These are phyloP conservation scores for Bucorvus abyssinicus DNA, from an alignment of 2,797 vertebrate genomes.

Conservation along the genomic window DNA sequence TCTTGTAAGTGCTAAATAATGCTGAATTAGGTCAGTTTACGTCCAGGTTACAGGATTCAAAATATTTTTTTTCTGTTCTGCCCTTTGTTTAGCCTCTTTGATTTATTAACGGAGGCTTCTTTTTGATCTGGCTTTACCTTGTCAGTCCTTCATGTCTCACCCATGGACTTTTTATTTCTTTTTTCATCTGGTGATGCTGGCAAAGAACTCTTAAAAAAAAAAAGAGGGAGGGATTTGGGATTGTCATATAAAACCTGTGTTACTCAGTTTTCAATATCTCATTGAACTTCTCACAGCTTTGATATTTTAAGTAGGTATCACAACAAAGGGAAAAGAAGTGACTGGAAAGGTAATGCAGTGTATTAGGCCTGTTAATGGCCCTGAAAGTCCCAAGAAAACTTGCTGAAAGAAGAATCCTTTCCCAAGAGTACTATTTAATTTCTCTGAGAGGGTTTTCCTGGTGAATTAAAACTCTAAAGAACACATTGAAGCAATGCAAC, in stretches of 20 bases:
- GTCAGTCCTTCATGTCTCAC: conserved; percentile 82
- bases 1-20: conserved; percentile 1
- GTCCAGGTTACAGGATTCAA: conserved; percentile 69
- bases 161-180: conserved; percentile 80
- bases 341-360: conserved; percentile 78
- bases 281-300: conserved; percentile 86
- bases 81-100: conserved; percentile 79
- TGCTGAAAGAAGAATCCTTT: conserved; percentile 74
- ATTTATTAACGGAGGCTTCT: conserved; percentile 80
- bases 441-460: conserved; percentile 76
- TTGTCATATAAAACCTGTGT: conserved; percentile 89
- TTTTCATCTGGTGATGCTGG: conserved; percentile 79
- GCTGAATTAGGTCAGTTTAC: conserved; percentile 56
- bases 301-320: conserved; percentile 92
- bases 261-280: conserved; percentile 92
- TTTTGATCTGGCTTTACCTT: conserved; percentile 83
- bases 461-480: conserved; percentile 66
- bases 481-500: conserved; percentile 26
- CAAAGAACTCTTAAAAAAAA: conserved; percentile 55
- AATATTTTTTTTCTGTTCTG: conserved; percentile 56
- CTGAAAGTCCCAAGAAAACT: conserved; percentile 69
- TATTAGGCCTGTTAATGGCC: conserved; percentile 71
- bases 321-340: conserved; percentile 86
- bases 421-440: conserved; percentile 86
- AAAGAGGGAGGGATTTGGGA: conserved; percentile 72